Conservation (phyloP, 2,888 invertebrate species). For the Brachypterus glaber region DNA sequence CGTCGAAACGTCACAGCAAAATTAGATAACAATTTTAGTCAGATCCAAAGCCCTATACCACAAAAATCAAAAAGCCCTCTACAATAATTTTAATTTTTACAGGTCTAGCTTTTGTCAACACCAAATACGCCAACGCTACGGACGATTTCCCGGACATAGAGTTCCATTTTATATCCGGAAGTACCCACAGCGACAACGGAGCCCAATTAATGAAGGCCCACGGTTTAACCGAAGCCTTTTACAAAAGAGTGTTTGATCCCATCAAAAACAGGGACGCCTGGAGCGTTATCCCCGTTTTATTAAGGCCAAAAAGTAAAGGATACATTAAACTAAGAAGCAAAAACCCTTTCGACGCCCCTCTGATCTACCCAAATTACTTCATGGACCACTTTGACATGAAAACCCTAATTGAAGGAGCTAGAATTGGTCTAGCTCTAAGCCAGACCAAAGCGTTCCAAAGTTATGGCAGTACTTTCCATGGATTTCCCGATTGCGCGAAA, state of each 20-base stretch:
- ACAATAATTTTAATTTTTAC: too few species aligned
- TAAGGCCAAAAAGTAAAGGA: constrained; percentile 79
- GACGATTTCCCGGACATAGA: constrained; percentile 85
- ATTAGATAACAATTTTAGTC: too few species aligned
- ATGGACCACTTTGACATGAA: constrained; percentile 69
- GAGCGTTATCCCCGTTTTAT: constrained; percentile 74
- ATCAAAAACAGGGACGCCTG: constrained; percentile 70
- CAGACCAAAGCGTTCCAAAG: constrained; percentile 66
- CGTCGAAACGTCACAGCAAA: too few species aligned
- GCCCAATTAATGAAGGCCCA: constrained; percentile 71
- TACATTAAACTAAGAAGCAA: constrained; percentile 65
- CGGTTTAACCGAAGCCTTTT: constrained; percentile 65
- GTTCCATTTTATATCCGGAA: constrained; percentile 80
- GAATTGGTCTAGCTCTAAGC: constrained; percentile 72
- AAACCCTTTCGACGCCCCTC: constrained; percentile 80
- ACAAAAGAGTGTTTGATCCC: constrained; percentile 62
- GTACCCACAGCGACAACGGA: constrained; percentile 79
- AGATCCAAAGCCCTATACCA: too few species aligned
- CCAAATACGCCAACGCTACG: constrained; percentile 69
- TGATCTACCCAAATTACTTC: constrained; percentile 89
- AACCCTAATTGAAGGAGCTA: constrained; percentile 74
- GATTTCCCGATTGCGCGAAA: constrained; percentile 69
- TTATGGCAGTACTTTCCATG: constrained; percentile 62
- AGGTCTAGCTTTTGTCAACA: constrained; percentile 84
- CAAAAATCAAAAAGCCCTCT: too few species aligned